Conservation (phyloP, 1,140 invertebrate species). For the Ganaspis sp. region DNA sequence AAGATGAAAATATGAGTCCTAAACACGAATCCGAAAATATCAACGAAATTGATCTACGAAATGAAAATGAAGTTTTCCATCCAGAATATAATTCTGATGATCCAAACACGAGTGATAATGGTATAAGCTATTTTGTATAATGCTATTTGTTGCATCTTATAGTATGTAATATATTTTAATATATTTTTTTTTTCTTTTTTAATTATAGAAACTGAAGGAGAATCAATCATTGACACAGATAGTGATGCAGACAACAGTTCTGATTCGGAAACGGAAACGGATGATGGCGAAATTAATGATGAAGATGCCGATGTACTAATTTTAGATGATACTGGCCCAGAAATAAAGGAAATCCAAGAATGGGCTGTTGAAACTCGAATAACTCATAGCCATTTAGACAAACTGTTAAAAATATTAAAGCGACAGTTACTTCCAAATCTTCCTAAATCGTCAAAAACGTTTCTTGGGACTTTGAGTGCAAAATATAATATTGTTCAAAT, state of each 20-base stretch:
- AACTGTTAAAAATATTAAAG: constrained; percentile 35
- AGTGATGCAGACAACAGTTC: background rate
- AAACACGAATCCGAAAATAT: background rate
- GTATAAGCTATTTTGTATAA: too few relatives aligned
- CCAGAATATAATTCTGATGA: too few relatives aligned
- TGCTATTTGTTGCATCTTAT: too few relatives aligned
- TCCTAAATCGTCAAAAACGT: constrained; percentile 38
- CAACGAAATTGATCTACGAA: background rate
- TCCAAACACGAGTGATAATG: too few relatives aligned
- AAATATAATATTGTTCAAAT: constrained; percentile 36
- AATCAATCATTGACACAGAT: background rate
- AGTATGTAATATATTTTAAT: background rate
- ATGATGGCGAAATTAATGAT: background rate
- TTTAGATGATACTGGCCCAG: background rate
- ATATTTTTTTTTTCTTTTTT: background rate
- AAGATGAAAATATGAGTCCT: background rate
- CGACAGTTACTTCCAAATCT: constrained; percentile 34
- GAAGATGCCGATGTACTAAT: background rate
- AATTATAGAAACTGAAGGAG: background rate
- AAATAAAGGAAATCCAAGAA: background rate
- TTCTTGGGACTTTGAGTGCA: constrained; percentile 34
- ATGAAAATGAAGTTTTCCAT: background rate
- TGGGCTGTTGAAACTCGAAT: constrained; percentile 31
- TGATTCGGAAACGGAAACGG: background rate
- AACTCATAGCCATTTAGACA: constrained; percentile 29